These are phyloP conservation scores for Morelia viridis DNA, from an alignment of 2,797 vertebrate species.

Conservation along the genomic window DNA sequence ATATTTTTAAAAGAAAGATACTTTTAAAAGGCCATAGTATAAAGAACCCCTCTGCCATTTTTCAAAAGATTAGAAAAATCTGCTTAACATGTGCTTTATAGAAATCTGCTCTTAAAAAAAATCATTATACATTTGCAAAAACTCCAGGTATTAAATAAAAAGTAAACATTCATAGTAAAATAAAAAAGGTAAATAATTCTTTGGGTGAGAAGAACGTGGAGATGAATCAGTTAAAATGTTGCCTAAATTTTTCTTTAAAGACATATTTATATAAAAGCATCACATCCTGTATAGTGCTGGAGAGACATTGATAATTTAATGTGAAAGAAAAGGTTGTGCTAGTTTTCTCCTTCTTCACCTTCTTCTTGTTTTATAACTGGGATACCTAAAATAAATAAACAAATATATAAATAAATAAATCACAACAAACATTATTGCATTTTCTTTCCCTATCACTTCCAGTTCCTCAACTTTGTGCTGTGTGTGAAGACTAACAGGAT, in stretches of 20 bases:
- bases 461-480: background rate
- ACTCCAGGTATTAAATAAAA: constrained; percentile 35
- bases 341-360: constrained; percentile 82
- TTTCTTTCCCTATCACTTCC: background rate
- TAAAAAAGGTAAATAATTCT: constrained; percentile 54
- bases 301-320: constrained; percentile 74
- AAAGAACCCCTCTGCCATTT: constrained; percentile 19
- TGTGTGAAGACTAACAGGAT: background rate
- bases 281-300: constrained; percentile 58
- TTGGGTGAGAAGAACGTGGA: constrained; percentile 58
- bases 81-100: constrained; percentile 37
- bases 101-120: constrained; percentile 7
- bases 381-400: constrained; percentile 74
- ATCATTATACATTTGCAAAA: constrained; percentile 33
- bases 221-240: constrained; percentile 58
- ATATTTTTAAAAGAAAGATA: constrained; percentile 32
- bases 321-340: constrained; percentile 61
- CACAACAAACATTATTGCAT: background rate
- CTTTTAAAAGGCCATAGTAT: constrained; percentile 32
- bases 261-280: constrained; percentile 67
- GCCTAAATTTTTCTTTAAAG: constrained; percentile 68
- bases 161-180: constrained; percentile 47
- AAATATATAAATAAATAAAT: background rate
- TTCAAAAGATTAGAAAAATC: constrained; percentile 37
- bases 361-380: constrained; percentile 88